Evolutionary conservation across 2,888 invertebrate genomes (phyloP).

Genomic region (Eupithecia subumbrata): DNA sequence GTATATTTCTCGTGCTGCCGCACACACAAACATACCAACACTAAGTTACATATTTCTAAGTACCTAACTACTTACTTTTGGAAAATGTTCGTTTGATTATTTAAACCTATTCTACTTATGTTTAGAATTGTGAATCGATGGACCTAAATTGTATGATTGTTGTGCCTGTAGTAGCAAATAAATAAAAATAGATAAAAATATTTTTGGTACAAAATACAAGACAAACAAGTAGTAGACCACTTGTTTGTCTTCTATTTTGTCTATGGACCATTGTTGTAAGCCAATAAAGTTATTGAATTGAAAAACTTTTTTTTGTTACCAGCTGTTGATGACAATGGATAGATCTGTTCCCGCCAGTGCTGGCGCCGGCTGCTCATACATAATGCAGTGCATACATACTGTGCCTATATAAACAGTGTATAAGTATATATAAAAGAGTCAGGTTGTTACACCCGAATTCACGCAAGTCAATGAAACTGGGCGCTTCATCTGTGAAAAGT

Average conservation of each 20-base stretch:
- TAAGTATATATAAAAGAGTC: constrained; percentile 45
- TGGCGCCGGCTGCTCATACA: constrained; percentile 54
- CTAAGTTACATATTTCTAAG: too few species aligned
- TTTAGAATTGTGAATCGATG: too few species aligned
- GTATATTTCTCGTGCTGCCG: too few species aligned
- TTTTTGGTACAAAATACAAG: too few species aligned
- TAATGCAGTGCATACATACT: constrained; percentile 58
- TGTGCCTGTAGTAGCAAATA: too few species aligned
- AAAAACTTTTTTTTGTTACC: too few species aligned
- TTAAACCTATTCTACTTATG: too few species aligned
- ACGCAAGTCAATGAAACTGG: constrained; percentile 58
- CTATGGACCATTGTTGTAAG: neutral
- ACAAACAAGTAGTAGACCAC: neutral
- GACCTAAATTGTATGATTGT: too few species aligned
- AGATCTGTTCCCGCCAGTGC: neutral
- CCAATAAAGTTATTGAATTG: neutral
- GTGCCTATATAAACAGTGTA: neutral
- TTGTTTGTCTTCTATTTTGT: neutral
- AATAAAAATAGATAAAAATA: too few species aligned
- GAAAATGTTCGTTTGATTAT: too few species aligned
- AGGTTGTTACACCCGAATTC: constrained; percentile 78
- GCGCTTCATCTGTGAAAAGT: constrained; percentile 57
- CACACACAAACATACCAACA: too few species aligned
- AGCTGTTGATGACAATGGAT: neutral
- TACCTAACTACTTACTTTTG: too few species aligned